Conservation (phyloP, 2,113 vertebrate species). For the Zosterops pallidus region DNA sequence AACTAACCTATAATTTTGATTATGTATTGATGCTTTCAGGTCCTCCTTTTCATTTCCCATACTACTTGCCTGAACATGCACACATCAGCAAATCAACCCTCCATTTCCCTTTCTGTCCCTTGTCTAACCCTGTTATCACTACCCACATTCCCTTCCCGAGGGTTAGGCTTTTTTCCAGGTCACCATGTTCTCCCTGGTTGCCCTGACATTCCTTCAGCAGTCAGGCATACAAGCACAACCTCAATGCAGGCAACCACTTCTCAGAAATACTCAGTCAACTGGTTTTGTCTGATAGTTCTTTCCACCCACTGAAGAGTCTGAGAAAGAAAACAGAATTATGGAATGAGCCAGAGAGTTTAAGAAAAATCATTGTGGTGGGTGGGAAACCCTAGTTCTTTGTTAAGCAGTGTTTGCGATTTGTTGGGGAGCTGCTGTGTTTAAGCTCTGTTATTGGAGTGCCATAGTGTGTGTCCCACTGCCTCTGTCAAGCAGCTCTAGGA, state of each 20-base stretch:
- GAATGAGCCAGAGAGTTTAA: background rate
- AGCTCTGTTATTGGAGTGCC: background rate
- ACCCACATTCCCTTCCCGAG: constrained; percentile 12
- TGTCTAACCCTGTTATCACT: constrained; percentile 45
- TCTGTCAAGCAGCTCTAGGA: background rate
- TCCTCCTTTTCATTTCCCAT: background rate
- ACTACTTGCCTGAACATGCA: background rate
- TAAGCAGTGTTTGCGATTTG: background rate
- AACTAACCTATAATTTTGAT: constrained; percentile 27
- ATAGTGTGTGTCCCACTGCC: background rate
- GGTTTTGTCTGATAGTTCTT: background rate
- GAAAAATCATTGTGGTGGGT: background rate
- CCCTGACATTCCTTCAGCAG: constrained; percentile 1
- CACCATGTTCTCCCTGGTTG: constrained; percentile 25
- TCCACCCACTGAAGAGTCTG: background rate
- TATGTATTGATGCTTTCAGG: background rate
- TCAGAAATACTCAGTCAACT: background rate
- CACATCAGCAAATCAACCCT: background rate
- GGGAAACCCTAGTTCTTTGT: background rate
- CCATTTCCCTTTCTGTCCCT: constrained; percentile 5
- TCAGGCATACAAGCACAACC: background rate
- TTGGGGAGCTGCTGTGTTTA: constrained; percentile 8
- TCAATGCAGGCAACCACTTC: background rate
- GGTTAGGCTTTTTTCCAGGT: constrained; percentile 49
- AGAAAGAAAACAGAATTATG: background rate